Evolutionary conservation across 2,113 vertebrate species (phyloP).

Genomic region (Chlorodrepanis virens): DNA sequence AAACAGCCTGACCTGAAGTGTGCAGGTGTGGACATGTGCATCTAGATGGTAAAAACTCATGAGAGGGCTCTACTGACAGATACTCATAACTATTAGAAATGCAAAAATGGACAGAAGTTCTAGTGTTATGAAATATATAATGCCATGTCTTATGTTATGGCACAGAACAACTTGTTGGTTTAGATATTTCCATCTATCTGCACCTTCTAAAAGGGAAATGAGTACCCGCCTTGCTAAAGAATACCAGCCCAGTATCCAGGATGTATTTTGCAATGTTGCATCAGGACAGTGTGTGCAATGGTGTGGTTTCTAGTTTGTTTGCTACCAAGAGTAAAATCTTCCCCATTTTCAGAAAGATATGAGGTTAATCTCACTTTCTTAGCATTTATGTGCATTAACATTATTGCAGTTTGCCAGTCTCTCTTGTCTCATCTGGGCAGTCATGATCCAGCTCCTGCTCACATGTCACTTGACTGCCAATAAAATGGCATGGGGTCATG

Average conservation of each 20-base stretch:
- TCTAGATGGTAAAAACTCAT: neutral
- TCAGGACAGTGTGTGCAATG: constrained; percentile 6
- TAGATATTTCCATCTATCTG: neutral
- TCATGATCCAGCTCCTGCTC: neutral
- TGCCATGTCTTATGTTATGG: neutral
- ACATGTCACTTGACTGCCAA: neutral
- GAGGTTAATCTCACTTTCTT: neutral
- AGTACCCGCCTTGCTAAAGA: neutral
- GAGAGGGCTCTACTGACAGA: neutral
- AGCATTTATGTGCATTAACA: neutral
- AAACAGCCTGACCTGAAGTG: neutral
- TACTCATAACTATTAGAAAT: neutral
- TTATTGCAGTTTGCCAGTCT: neutral
- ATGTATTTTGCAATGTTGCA: constrained; percentile 46
- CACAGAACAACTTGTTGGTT: neutral
- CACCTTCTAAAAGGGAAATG: neutral
- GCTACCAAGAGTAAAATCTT: neutral
- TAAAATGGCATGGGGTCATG: neutral
- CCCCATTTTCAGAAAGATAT: neutral
- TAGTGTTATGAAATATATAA: neutral
- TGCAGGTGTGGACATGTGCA: neutral
- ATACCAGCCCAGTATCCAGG: neutral
- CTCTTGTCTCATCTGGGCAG: neutral
- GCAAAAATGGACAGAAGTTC: neutral
- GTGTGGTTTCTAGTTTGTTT: constrained; percentile 32